These are phyloP conservation scores for Dipus sagitta DNA, from an alignment of 2,797 vertebrate genomes.

Conservation along the genomic window DNA sequence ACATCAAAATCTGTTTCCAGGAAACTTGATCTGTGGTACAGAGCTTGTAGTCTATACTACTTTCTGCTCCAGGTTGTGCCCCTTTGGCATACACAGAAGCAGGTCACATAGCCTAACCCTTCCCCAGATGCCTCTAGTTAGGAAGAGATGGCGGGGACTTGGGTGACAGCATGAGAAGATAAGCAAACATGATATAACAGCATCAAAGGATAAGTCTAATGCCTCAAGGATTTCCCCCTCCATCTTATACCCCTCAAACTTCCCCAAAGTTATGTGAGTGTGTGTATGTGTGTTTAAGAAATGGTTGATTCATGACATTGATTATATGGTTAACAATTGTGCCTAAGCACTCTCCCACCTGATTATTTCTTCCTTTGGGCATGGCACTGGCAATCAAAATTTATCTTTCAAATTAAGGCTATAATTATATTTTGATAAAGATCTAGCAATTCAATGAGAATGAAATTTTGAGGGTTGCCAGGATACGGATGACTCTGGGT, in stretches of 20 bases:
- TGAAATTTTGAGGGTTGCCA: slow-evolving; percentile 92
- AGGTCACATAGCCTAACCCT: neutral
- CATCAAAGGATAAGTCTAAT: slow-evolving; percentile 53
- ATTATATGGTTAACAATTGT: slow-evolving; percentile 82
- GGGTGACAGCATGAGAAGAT: slow-evolving; percentile 34
- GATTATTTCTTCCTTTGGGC: slow-evolving; percentile 84
- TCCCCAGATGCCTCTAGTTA: slow-evolving; percentile 26
- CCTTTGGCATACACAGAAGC: neutral
- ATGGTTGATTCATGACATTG: slow-evolving; percentile 74
- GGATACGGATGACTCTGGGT: slow-evolving; percentile 91
- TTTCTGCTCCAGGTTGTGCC: neutral
- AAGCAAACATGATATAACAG: slow-evolving; percentile 13
- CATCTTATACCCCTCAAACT: slow-evolving; percentile 54
- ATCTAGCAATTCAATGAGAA: slow-evolving; percentile 91
- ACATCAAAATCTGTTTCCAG: slow-evolving; percentile 28
- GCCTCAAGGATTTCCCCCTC: slow-evolving; percentile 40
- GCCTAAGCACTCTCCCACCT: slow-evolving; percentile 80
- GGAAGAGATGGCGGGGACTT: slow-evolving; percentile 7
- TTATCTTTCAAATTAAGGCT: slow-evolving; percentile 91
- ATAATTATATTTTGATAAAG: slow-evolving; percentile 92
- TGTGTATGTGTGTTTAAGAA: neutral
- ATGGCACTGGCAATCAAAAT: slow-evolving; percentile 88
- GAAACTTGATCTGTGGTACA: neutral
- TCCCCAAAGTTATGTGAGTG: slow-evolving; percentile 40
- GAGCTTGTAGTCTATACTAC: neutral